A percentile compares a stretch with the other conserved stretches of the same genome.
Evolutionary conservation across 2,888 invertebrate species (phyloP).

Genomic region (Monoplex corrugatus): DNA sequence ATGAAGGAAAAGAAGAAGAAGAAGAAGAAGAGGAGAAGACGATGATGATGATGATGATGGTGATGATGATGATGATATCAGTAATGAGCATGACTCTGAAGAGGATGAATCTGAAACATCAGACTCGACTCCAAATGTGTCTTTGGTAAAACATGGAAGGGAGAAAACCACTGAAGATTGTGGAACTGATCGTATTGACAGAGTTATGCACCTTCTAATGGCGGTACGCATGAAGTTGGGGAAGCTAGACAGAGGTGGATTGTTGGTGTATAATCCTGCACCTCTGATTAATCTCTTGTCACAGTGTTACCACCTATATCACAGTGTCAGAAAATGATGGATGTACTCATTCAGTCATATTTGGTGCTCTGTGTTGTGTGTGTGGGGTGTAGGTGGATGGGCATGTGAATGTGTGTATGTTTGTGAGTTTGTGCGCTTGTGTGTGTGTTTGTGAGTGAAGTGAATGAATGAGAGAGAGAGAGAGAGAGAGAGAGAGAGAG

Average conservation of each 20-base stretch:
- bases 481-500: too few relatives aligned
- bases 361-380: background rate
- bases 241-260: background rate
- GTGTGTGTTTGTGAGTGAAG: conserved; percentile 23
- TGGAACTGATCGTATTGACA: background rate
- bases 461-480: background rate
- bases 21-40: conserved; percentile 4
- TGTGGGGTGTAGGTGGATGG: background rate
- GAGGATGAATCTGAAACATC: too few relatives aligned
- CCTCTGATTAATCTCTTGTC: conserved; percentile 12
- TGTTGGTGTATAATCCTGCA: conserved; percentile 43
- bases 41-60: background rate
- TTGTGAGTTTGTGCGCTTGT: background rate
- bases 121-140: too few relatives aligned
- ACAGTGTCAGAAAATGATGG: too few relatives aligned
- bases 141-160: background rate
- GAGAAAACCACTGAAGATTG: background rate
- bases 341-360: too few relatives aligned
- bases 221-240: background rate
- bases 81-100: background rate
- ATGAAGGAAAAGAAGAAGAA: background rate
- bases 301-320: conserved; percentile 10
- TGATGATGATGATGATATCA: background rate
- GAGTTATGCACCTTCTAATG: conserved; percentile 36
- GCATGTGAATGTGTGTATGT: background rate